Evolutionary conservation across 2,113 vertebrate species (phyloP), one percentile per base, ranked within the genome.

Genomic region (Amblyornis subalaris): DNA sequence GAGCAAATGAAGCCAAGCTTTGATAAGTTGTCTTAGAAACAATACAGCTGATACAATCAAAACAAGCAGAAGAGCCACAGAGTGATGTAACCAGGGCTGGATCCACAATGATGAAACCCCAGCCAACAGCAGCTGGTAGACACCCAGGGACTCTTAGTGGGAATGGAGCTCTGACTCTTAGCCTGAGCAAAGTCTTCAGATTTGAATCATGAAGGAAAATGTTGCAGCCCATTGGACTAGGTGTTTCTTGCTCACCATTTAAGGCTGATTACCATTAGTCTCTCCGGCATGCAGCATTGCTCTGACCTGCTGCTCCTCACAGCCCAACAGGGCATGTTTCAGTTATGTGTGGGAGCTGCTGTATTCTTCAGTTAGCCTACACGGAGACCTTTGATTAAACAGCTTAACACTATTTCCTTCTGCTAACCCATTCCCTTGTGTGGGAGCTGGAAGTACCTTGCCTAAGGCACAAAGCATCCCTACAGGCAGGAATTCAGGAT

Each of bases 381-480:
- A 40, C 0, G 3, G 67, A 85, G 75, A 87, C n/a, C 31, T 90
- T 70, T 47, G 51, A 18, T 73, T 88, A 73, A 94, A 66, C 58
- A 88, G 35, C 35, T 83, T 54, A 64, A 58, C 55, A 45, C 19
- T 55, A 29, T 67, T 85, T 85, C 89, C 50, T 88, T 66, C 82
- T 91, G 60, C 55, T 47, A 66, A 50, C n/a, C 44, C 67, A 9
- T 42, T 80, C 60, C 48, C 57, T 94, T 88, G 64, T 55, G 60
- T 2, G 1, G 40, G 81, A 78, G 60, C 66, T 95, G 55, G 75
- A 73, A 95, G 64, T 71, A 93, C 89, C 94, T 94, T 70, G 93
- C 94, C 96, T 91, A 77, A 95, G 95, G 95, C 95, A 93, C 48
- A 92, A 42, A 45, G 36, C 62, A 70, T 74, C 88, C 92, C 93